phyloP scores from a whole-genome alignment of 2,113 vertebrate species.

The Heloderma charlesbogerti region DNA sequence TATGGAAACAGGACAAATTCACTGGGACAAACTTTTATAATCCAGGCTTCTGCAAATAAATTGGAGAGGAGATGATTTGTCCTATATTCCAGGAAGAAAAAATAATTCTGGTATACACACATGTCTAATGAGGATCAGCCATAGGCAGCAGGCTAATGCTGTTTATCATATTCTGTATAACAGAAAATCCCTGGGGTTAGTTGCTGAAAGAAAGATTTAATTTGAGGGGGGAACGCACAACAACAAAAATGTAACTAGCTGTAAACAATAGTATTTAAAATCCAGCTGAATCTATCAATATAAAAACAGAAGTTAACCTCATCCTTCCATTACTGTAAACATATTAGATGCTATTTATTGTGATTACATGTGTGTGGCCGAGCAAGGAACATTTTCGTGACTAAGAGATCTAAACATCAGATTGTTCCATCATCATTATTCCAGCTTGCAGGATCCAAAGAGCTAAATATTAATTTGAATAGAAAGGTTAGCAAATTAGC shows the following conservation, averaged over 20 bases:
- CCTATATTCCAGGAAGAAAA: constrained; percentile 73
- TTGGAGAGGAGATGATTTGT: constrained; percentile 70
- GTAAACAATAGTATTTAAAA: constrained; percentile 84
- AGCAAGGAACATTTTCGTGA: constrained; percentile 86
- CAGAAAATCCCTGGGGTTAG: constrained; percentile 80
- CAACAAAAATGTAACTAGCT: constrained; percentile 85
- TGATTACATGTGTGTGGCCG: constrained; percentile 87
- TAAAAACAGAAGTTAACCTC: constrained; percentile 86
- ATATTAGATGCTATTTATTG: constrained; percentile 91
- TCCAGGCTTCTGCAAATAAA: constrained; percentile 79
- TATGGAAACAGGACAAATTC: constrained; percentile 73
- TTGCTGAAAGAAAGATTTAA: constrained; percentile 85
- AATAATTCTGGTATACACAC: constrained; percentile 78
- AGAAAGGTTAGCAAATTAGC: constrained; percentile 76
- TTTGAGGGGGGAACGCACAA: constrained; percentile 80
- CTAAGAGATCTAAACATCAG: constrained; percentile 83
- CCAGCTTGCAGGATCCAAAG: constrained; percentile 76
- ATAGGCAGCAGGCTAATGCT: constrained; percentile 76
- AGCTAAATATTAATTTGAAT: constrained; percentile 88
- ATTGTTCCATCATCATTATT: constrained; percentile 78
- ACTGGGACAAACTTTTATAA: constrained; percentile 72
- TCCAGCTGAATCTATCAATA: constrained; percentile 86
- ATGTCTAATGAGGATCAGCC: constrained; percentile 70
- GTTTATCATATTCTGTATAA: constrained; percentile 83
- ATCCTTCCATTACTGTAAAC: constrained; percentile 90